Evolutionary conservation across 2,797 vertebrate species (phyloP), one percentile per base, ranked within the genome.

Genomic region (Neosilurus hyrtlii): DNA sequence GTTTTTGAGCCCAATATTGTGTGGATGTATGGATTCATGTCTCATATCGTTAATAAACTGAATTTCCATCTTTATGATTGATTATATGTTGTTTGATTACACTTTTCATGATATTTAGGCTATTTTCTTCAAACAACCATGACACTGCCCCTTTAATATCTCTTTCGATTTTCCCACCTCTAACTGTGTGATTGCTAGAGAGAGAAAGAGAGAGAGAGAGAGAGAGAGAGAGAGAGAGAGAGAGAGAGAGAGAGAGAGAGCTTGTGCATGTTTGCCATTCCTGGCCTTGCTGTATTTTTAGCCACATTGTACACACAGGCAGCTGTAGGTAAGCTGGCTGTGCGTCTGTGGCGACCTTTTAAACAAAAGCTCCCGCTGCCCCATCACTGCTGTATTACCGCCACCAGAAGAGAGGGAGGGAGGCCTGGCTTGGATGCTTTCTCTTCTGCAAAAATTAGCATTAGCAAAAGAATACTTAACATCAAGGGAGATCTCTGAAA

Each of bases 231-330:
- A 37, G 30, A 37, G 37, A n/a, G 24, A 73, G 24, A 57, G 26
- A 66, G 37, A 67, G 7, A 82, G 14, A 78, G 26, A 80, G 1
- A 72, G 49, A 80, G 52, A 86, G 71, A 77, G 59, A 83, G 71
- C 65, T 54, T 57, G 70, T 54, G 66, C 78, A 72, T 84, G 83
- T 85, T 87, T 86, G 78, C 73, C 83, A 82, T 88, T 87, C 68
- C 80, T 86, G 59, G 52, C 30, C 10, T 51, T n/a, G n/a, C 82
- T 86, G 84, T 88, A 86, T 88, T 86, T 88, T 84, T 87, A 89
- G 88, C 80, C 18, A n/a, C 79, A 67, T 56, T 54, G 77, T 85
- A 85, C 85, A 86, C 83, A 86, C 79, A 86, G 65, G 67, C 84
- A 83, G 57, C 74, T 85, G 30, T 79, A 81, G 86, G 81, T 88